These are phyloP conservation scores for Heliothis subflexa DNA, from an alignment of 1,140 invertebrate species.

Conservation along the genomic window DNA sequence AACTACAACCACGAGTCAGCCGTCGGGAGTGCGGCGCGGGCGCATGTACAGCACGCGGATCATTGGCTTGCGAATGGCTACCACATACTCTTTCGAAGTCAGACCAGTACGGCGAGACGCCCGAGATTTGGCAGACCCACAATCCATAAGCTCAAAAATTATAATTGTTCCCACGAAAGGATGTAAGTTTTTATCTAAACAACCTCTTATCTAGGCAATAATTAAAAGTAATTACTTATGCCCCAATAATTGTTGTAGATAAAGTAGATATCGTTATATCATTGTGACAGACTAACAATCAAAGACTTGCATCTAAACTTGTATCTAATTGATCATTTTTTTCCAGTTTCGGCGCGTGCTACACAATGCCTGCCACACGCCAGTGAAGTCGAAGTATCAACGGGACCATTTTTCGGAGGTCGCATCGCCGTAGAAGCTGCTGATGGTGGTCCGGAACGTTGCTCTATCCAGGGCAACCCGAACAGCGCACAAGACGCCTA, in stretches of 20 bases:
- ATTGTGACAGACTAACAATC: neutral
- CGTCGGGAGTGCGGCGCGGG: conserved; percentile 61
- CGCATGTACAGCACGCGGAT: conserved; percentile 86
- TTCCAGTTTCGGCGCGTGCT: conserved; percentile 91
- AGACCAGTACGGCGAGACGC: conserved; percentile 83
- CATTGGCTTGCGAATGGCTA: conserved; percentile 90
- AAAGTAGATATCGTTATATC: neutral
- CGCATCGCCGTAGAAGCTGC: conserved; percentile 91
- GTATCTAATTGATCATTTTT: neutral
- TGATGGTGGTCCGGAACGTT: conserved; percentile 87
- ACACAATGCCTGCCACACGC: conserved; percentile 91
- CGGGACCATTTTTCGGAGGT: conserved; percentile 91
- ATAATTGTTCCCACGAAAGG: conserved; percentile 92
- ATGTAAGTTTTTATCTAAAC: conserved; percentile 87
- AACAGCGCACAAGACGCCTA: conserved; percentile 90
- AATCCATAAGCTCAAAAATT: conserved; percentile 85
- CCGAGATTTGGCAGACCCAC: conserved; percentile 75
- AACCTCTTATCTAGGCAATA: no score
- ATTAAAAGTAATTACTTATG: no score
- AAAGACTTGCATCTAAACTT: neutral
- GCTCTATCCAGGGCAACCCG: conserved; percentile 88
- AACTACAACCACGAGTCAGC: conserved; percentile 64
- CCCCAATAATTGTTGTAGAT: no score
- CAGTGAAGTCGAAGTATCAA: conserved; percentile 93
- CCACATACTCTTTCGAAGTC: conserved; percentile 92